These are phyloP conservation scores for Cheilosia scutellata DNA, from an alignment of 2,888 invertebrate genomes.

Conservation along the genomic window DNA sequence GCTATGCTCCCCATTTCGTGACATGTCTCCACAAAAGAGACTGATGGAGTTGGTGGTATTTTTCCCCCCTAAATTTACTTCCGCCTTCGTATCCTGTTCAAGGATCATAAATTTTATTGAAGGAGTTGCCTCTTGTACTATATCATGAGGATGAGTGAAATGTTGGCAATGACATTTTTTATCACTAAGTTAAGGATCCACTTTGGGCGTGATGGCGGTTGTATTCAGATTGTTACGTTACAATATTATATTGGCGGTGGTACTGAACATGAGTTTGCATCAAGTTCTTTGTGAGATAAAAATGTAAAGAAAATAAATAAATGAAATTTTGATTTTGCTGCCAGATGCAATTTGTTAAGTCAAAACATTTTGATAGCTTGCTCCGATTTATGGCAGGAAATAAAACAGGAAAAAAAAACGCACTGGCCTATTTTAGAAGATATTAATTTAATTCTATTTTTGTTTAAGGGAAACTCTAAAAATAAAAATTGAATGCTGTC, in stretches of 20 bases:
- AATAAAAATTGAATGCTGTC: too few relatives aligned
- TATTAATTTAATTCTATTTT: too few relatives aligned
- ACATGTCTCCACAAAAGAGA: slow-evolving; percentile 23
- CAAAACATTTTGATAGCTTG: too few relatives aligned
- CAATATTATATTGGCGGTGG: neutral
- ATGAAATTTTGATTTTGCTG: too few relatives aligned
- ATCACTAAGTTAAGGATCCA: slow-evolving; percentile 36
- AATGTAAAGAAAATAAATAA: too few relatives aligned
- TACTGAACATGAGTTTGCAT: slow-evolving; percentile 22
- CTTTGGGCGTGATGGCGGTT: slow-evolving; percentile 28
- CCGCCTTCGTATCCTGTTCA: slow-evolving; percentile 41
- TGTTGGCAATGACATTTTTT: slow-evolving; percentile 57
- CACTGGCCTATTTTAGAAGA: too few relatives aligned
- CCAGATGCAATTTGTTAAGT: too few relatives aligned
- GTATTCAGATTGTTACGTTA: slow-evolving; percentile 17
- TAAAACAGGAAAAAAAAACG: too few relatives aligned
- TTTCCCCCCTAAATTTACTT: slow-evolving; percentile 19
- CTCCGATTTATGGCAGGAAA: too few relatives aligned
- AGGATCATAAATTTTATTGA: slow-evolving; percentile 64
- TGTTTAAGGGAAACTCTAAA: too few relatives aligned
- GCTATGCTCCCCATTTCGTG: slow-evolving; percentile 16
- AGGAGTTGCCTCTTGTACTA: slow-evolving; percentile 40
- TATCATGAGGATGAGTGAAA: slow-evolving; percentile 5
- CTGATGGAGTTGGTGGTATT: neutral
- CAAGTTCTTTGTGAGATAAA: neutral